Evolutionary conservation across 2,797 vertebrate genomes (phyloP).

Genomic region (Triplophysa bombifrons): DNA sequence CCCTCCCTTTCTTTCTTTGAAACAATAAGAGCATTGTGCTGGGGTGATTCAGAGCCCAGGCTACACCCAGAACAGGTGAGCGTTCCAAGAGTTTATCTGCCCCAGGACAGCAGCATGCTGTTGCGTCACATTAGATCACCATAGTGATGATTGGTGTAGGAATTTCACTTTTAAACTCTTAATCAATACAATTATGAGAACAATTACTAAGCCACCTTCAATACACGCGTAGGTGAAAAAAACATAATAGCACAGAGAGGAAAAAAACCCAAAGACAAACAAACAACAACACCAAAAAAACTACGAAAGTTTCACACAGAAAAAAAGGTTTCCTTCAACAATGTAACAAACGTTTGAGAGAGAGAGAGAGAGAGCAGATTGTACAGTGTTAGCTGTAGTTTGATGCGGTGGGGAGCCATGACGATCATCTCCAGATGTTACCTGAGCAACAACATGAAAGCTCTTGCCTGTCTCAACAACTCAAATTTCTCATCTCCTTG

Average conservation of each 20-base stretch:
- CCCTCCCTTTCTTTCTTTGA: constrained; percentile 6
- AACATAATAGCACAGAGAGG: too few species aligned
- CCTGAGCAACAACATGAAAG: constrained; percentile 43
- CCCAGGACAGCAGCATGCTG: constrained; percentile 4
- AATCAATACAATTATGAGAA: too few species aligned
- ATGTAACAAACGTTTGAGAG: too few species aligned
- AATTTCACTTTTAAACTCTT: too few species aligned
- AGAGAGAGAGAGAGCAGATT: constrained; percentile 15
- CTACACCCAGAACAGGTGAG: constrained; percentile 52
- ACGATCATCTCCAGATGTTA: constrained; percentile 34
- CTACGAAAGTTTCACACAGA: too few species aligned
- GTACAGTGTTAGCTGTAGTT: not conserved
- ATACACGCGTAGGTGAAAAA: too few species aligned
- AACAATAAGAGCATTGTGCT: constrained; percentile 40
- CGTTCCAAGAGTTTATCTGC: constrained; percentile 7
- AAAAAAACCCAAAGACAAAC: too few species aligned
- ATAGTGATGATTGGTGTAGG: not conserved
- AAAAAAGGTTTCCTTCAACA: too few species aligned
- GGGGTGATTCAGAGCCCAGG: constrained; percentile 37
- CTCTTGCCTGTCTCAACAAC: constrained; percentile 38
- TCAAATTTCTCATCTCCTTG: constrained; percentile 1
- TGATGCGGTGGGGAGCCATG: not conserved
- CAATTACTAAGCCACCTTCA: too few species aligned
- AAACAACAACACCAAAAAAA: too few species aligned
- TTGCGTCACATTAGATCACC: not conserved